Conservation (phyloP, 2,888 invertebrate species). For the Drosophila longiperda region DNA sequence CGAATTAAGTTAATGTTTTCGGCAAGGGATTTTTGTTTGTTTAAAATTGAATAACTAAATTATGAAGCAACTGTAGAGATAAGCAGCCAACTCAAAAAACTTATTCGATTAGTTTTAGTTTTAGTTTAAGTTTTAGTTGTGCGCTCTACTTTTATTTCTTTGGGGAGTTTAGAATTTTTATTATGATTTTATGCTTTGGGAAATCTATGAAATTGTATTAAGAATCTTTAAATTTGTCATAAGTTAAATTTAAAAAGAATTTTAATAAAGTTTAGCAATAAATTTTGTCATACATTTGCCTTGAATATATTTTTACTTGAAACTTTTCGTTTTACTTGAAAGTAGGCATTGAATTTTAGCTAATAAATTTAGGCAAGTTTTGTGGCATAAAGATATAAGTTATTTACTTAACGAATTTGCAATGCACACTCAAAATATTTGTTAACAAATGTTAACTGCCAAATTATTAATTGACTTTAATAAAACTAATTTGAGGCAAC, state of each 20-base stretch:
- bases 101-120: slow-evolving; percentile 2
- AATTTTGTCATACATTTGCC: no score
- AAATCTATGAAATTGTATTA: not conserved
- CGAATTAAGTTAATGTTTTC: slow-evolving; percentile 6
- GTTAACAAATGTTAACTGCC: not conserved
- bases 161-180: not conserved
- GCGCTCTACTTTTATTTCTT: not conserved
- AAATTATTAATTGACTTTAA: not conserved
- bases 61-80: slow-evolving; percentile 20
- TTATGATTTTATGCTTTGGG: not conserved
- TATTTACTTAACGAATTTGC: not conserved
- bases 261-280: not conserved
- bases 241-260: not conserved
- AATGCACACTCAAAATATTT: not conserved
- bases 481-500: slow-evolving; percentile 6
- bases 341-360: slow-evolving; percentile 9
- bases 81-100: slow-evolving; percentile 13
- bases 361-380: not conserved
- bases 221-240: not conserved
- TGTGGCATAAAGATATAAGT: not conserved
- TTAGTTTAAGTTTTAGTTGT: slow-evolving; percentile 2
- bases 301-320: not conserved
- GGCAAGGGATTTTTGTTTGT: slow-evolving; percentile 13
- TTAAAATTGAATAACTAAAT: slow-evolving; percentile 38
- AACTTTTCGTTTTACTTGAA: not conserved